phyloP scores from a whole-genome alignment of 2,888 invertebrate genomes.

The Stenchaetothrips biformis region DNA sequence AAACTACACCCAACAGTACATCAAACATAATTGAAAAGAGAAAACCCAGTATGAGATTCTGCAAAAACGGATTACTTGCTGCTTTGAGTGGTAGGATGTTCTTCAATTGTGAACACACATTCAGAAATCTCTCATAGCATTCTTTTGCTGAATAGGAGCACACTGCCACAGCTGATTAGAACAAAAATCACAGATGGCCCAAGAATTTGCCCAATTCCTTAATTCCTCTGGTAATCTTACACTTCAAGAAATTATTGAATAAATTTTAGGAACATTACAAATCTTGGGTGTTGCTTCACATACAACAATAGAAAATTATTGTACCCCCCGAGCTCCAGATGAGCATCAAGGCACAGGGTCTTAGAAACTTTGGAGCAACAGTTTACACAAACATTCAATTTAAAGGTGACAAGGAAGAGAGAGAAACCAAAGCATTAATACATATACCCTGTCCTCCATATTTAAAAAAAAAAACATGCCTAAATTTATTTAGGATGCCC shows the following conservation, averaged over 20 bases:
- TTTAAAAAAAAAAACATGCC: background rate
- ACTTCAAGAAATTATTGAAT: background rate
- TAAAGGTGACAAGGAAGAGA: background rate
- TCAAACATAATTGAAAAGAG: background rate
- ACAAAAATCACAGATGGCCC: conserved; percentile 23
- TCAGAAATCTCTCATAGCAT: background rate
- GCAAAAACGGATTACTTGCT: background rate
- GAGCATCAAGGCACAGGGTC: background rate
- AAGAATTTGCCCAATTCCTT: conserved; percentile 8
- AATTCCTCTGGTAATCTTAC: background rate
- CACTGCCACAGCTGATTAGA: conserved; percentile 18
- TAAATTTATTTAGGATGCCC: background rate
- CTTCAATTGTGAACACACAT: background rate
- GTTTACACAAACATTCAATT: background rate
- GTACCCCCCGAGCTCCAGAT: background rate
- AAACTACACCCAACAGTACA: background rate
- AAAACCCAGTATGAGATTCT: conserved; percentile 2
- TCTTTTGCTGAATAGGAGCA: background rate
- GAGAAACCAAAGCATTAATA: background rate
- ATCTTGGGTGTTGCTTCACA: conserved; percentile 18
- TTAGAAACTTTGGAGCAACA: background rate
- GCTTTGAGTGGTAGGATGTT: background rate
- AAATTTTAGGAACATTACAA: conserved; percentile 12
- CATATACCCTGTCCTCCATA: background rate
- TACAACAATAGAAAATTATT: background rate